Evolutionary conservation across 2,113 vertebrate genomes (phyloP).

Genomic region (Tyrannus savana): DNA sequence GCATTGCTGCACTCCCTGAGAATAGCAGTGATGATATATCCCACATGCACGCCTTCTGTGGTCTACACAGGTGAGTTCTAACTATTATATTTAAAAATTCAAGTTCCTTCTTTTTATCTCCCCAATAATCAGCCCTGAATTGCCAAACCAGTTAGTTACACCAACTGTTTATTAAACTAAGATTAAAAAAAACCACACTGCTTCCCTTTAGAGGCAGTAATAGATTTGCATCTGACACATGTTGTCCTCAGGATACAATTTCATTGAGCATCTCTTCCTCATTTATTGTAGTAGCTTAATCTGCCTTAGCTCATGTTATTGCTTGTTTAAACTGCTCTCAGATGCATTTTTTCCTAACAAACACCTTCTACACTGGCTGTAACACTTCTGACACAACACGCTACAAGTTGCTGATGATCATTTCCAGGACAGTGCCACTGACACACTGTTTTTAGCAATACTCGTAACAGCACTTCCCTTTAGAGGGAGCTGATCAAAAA

Average conservation of each 20-base stretch:
- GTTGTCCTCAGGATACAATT: background rate
- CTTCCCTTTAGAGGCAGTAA: background rate
- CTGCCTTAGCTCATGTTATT: conserved; percentile 1
- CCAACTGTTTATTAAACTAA: background rate
- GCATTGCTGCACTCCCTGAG: background rate
- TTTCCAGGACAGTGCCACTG: background rate
- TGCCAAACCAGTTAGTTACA: background rate
- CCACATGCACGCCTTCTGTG: rapidly evolving
- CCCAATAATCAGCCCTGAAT: background rate
- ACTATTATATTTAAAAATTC: background rate
- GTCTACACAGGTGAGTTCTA: background rate
- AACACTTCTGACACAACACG: background rate
- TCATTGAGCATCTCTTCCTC: background rate
- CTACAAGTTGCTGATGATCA: background rate
- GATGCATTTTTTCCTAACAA: background rate
- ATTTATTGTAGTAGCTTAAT: background rate
- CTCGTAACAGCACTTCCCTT: background rate
- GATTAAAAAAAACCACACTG: background rate
- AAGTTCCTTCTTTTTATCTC: background rate
- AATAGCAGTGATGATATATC: background rate
- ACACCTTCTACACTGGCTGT: background rate
- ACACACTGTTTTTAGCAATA: background rate
- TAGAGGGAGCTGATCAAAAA: background rate
- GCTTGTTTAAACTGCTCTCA: conserved; percentile 6
- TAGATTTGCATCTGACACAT: background rate